phyloP scores from a whole-genome alignment of 1,140 invertebrate species.

The Cyrtorhinus lividipennis region DNA sequence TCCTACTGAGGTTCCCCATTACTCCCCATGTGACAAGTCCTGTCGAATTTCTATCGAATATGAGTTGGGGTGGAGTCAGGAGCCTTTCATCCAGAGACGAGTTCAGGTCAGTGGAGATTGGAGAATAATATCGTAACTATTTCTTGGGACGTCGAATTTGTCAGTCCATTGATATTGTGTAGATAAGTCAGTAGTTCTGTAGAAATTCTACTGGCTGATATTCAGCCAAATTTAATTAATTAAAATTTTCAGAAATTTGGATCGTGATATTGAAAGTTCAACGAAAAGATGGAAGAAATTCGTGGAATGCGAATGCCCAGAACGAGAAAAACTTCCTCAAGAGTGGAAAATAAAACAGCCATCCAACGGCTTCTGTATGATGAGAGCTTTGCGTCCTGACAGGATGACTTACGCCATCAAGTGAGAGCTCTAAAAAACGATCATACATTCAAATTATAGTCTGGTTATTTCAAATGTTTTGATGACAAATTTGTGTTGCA shows the following conservation, averaged over 20 bases:
- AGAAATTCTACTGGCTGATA: no score
- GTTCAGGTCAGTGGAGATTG: no score
- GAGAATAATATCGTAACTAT: no score
- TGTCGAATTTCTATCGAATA: constrained; percentile 85
- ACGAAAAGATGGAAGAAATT: constrained; percentile 93
- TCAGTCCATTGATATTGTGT: no score
- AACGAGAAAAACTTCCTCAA: constrained; percentile 91
- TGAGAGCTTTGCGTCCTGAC: constrained; percentile 83
- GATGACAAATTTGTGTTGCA: no score
- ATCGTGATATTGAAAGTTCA: constrained; percentile 89
- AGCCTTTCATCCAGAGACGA: constrained; percentile 78
- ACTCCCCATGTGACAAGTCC: constrained; percentile 79
- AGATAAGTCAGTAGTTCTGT: no score
- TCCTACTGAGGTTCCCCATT: constrained; percentile 84
- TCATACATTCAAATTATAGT: no score
- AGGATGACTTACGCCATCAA: constrained; percentile 79
- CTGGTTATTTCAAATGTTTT: no score
- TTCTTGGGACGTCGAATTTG: no score
- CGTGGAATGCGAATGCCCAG: constrained; percentile 87
- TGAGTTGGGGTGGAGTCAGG: constrained; percentile 88
- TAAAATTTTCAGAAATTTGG: constrained; percentile 67
- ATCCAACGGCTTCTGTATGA: constrained; percentile 82
- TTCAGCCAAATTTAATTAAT: no score
- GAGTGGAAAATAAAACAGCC: constrained; percentile 96
- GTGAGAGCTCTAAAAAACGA: no score